A percentile compares a stretch with the other conserved stretches of the same genome.
phyloP scores from a whole-genome alignment of 1,140 invertebrate genomes.

The Drosophila subpulchrella region DNA sequence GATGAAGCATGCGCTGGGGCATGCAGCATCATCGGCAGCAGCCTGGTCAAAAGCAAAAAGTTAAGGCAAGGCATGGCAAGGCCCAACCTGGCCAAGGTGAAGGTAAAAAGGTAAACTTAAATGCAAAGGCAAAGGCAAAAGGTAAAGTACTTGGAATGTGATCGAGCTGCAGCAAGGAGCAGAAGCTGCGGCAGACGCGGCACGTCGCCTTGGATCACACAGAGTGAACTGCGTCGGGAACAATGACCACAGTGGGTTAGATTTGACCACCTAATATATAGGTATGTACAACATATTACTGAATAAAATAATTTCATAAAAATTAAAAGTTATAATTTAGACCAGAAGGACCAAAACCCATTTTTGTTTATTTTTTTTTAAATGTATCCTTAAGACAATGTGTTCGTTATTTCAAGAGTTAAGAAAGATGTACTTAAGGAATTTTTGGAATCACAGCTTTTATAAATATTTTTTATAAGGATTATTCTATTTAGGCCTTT shows the following conservation, averaged over 20 bases:
- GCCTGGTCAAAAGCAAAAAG: constrained; percentile 51
- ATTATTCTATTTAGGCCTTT: too few species aligned
- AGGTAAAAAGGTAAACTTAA: constrained; percentile 53
- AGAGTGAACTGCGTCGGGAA: constrained; percentile 52
- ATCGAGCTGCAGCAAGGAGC: constrained; percentile 45
- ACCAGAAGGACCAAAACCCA: too few species aligned
- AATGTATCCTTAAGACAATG: too few species aligned
- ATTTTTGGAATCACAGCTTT: too few species aligned
- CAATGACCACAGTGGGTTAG: constrained; percentile 43
- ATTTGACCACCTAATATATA: neutral
- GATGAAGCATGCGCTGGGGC: constrained; percentile 78
- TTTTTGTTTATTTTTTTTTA: too few species aligned
- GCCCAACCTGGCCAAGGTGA: constrained; percentile 34
- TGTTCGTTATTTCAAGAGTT: too few species aligned
- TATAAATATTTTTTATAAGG: too few species aligned
- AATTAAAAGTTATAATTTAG: too few species aligned
- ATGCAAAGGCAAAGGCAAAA: constrained; percentile 60
- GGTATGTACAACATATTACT: neutral
- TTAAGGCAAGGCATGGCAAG: constrained; percentile 28
- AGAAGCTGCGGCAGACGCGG: constrained; percentile 52
- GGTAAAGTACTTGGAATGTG: constrained; percentile 77
- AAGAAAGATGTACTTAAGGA: too few species aligned
- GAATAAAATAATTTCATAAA: too few species aligned
- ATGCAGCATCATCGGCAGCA: constrained; percentile 55
- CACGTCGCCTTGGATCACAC: constrained; percentile 75